Evolutionary conservation across 2,113 vertebrate genomes (phyloP).

Genomic region (Chaenocephalus aceratus): DNA sequence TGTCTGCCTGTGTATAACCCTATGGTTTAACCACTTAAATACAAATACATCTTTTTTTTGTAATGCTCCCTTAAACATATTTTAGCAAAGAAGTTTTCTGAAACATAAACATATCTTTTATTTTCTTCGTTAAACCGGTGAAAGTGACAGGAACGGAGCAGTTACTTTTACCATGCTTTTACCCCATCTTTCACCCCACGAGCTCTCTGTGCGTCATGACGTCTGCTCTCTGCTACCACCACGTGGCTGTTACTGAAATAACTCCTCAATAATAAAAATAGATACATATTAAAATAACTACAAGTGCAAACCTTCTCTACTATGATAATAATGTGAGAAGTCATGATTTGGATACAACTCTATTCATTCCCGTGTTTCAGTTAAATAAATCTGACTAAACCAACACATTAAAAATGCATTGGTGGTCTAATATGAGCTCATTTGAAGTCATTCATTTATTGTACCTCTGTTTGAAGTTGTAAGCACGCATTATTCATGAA

Average conservation of each 20-base stretch:
- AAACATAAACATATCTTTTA: not conserved
- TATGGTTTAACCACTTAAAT: too few relatives aligned
- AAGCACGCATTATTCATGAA: not conserved
- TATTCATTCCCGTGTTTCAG: not conserved
- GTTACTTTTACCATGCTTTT: too few relatives aligned
- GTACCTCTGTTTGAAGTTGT: not conserved
- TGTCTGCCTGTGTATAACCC: too few relatives aligned
- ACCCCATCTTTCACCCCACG: not conserved
- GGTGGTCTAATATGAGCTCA: not conserved
- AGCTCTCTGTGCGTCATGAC: constrained; percentile 23
- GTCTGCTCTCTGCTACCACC: constrained; percentile 65
- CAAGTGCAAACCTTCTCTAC: not conserved
- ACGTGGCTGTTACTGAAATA: constrained; percentile 35
- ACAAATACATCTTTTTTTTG: too few relatives aligned
- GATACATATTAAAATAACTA: not conserved
- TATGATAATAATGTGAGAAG: not conserved
- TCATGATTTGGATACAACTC: not conserved
- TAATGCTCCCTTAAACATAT: not conserved
- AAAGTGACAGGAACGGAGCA: not conserved
- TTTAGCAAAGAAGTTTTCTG: not conserved
- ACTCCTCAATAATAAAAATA: not conserved
- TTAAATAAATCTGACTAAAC: not conserved
- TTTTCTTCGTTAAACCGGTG: not conserved
- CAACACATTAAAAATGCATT: constrained; percentile 1
- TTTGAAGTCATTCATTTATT: not conserved